Base-by-base conservation (phyloP, 2,888 invertebrate species). In the Phania funesta region DNA sequence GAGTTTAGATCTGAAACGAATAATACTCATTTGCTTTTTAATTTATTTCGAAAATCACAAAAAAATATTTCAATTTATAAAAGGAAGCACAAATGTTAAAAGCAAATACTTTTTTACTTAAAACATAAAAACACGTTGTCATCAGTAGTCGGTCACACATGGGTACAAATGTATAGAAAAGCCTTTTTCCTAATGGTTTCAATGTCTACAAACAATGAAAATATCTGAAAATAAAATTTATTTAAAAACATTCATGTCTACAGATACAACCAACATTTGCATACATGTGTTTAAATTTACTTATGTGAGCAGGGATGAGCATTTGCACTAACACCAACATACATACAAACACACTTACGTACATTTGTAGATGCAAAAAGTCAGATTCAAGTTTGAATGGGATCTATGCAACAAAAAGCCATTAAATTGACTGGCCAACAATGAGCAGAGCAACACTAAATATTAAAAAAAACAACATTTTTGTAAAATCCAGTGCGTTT, bases 371-470 rank as follows among this genome's bases (percentile, higher is more conserved):
- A n/a, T n/a, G 11, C n/a, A 41, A n/a, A 0, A 35, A 20, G 11
- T 35, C 22, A 24, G 38, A 20, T 29, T 24, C 46, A 38, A n/a
- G 16, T 41, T 13, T 26, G 20, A 18, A 54, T 44, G 41, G n/a
- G 18, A 48, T 52, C 52, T 29, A 64, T 16, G n/a, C 67, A 46
- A 26, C 68, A 68, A 71, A 76, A 76, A 67, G 18, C 75, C 70
- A 80, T 80, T 80, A 76, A 80, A 76, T 76, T 80, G 58, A 71
- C 58, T 67, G 71, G 52, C 54, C 71, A 70, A 56, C 62, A 26
- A n/a, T 6, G 24, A 67, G 52, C 46, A 64, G 13, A 74, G 4
- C 58, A 50, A 67, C 48, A 48, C 24, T 22, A 1, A 38, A 50
- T 2, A 18, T 5, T 62, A 29, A 67, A 9, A 50, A 32, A 60